phyloP scores from a whole-genome alignment of 2,888 invertebrate species.

The Nasonovia ribisnigri region DNA sequence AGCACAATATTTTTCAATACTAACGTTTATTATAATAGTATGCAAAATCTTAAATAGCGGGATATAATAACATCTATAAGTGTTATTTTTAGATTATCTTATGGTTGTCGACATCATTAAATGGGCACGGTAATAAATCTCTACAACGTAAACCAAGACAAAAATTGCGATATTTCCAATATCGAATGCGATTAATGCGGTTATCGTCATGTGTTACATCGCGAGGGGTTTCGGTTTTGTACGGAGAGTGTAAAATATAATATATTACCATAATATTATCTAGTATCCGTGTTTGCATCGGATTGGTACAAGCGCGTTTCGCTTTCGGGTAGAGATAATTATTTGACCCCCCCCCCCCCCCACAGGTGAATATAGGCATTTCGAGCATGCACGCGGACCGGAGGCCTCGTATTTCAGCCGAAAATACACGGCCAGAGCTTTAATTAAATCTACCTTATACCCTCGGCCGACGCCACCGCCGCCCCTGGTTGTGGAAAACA shows the following conservation, averaged over 20 bases:
- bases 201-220: neutral
- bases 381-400: neutral
- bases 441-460: conserved; percentile 48
- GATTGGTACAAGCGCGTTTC: neutral
- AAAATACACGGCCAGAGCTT: conserved; percentile 7
- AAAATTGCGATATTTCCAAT: neutral
- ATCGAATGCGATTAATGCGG: neutral
- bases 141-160: neutral
- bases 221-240: neutral
- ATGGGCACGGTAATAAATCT: neutral
- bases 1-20: neutral
- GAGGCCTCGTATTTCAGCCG: conserved; percentile 35
- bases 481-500: conserved; percentile 13
- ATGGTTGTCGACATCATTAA: neutral
- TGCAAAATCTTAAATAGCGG: neutral
- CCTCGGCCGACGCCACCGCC: neutral
- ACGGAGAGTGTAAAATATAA: neutral
- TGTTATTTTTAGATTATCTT: neutral
- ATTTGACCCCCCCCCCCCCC: conserved; percentile 4
- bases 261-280: neutral
- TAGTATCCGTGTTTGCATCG: neutral
- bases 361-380: conserved; percentile 32
- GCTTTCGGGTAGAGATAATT: neutral
- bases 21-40: neutral
- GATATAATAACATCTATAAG: no score